Conservation (phyloP, 2,113 vertebrate genomes). For the Colinus virginianus region DNA sequence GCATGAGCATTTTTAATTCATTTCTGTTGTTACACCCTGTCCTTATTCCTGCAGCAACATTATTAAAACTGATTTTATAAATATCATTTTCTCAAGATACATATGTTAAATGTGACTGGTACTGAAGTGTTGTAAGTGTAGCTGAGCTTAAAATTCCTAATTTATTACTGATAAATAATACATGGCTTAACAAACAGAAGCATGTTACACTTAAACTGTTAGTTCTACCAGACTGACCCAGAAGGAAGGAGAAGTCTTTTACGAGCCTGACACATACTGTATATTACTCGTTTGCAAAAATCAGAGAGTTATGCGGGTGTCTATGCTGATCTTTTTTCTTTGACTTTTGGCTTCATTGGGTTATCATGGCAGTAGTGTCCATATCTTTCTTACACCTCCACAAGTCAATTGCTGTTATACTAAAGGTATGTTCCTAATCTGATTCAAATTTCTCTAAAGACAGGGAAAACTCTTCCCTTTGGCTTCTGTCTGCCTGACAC, state of each 20-base stretch:
- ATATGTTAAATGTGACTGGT: conserved; percentile 57
- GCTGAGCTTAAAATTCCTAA: conserved; percentile 60
- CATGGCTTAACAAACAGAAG: conserved; percentile 61
- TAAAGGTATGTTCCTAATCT: neutral
- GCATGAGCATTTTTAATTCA: conserved; percentile 77
- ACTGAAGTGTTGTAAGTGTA: conserved; percentile 45
- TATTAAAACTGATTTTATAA: conserved; percentile 77
- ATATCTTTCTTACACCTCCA: neutral
- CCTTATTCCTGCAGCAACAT: conserved; percentile 69
- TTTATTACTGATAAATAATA: conserved; percentile 75
- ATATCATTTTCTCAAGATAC: conserved; percentile 67
- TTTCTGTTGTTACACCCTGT: conserved; percentile 75
- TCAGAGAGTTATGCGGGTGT: conserved; percentile 31
- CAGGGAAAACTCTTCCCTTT: neutral
- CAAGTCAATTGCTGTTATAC: neutral
- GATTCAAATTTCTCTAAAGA: neutral
- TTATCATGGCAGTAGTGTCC: neutral
- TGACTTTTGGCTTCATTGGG: neutral
- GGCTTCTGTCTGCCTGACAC: neutral
- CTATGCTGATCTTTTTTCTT: conserved; percentile 29
- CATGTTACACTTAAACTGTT: neutral
- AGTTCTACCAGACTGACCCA: conserved; percentile 36
- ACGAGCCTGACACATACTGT: conserved; percentile 29
- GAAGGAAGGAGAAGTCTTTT: conserved; percentile 34
- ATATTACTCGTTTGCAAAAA: conserved; percentile 57